These are phyloP conservation scores for Stichodactyla helianthus DNA, from an alignment of 64 coral and sea anemone species.

Conservation along the genomic window DNA sequence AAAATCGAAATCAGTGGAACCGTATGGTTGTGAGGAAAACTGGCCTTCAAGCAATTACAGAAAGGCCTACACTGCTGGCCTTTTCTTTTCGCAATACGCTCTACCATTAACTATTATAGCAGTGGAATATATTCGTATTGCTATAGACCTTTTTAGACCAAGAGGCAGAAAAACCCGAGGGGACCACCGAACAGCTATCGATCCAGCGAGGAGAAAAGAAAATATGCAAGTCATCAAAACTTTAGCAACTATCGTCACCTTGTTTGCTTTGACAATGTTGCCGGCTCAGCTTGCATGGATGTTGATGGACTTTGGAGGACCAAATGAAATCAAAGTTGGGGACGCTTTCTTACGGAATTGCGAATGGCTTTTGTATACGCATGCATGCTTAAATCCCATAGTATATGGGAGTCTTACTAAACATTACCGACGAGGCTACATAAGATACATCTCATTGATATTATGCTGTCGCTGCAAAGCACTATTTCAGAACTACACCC, in stretches of 20 bases:
- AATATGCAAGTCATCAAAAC: slow-evolving; percentile 89
- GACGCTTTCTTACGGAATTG: slow-evolving; percentile 6
- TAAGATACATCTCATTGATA: slow-evolving; percentile 43
- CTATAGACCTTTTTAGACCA: slow-evolving; percentile 44
- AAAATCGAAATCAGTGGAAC: slow-evolving; percentile 25
- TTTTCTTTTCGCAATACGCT: slow-evolving; percentile 47
- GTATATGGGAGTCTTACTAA: slow-evolving; percentile 59
- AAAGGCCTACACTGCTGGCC: slow-evolving; percentile 38
- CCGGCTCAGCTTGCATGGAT: slow-evolving; percentile 60
- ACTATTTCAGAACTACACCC: neutral
- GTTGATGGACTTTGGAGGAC: slow-evolving; percentile 40
- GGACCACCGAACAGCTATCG: slow-evolving; percentile 21
- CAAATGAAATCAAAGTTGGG: slow-evolving; percentile 18
- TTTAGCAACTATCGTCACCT: slow-evolving; percentile 55
- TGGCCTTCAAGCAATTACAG: slow-evolving; percentile 40
- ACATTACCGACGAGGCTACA: slow-evolving; percentile 63
- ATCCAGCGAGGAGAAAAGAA: slow-evolving; percentile 55
- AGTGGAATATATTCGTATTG: slow-evolving; percentile 61
- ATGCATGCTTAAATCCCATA: slow-evolving; percentile 72
- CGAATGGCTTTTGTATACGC: slow-evolving; percentile 33
- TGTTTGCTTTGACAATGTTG: slow-evolving; percentile 69
- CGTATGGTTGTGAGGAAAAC: slow-evolving; percentile 31
- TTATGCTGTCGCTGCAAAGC: slow-evolving; percentile 32
- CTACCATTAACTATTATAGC: slow-evolving; percentile 63
- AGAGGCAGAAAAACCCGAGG: slow-evolving; percentile 15